phyloP scores from a whole-genome alignment of 2,797 vertebrate genomes.

The Pangasius macronema region DNA sequence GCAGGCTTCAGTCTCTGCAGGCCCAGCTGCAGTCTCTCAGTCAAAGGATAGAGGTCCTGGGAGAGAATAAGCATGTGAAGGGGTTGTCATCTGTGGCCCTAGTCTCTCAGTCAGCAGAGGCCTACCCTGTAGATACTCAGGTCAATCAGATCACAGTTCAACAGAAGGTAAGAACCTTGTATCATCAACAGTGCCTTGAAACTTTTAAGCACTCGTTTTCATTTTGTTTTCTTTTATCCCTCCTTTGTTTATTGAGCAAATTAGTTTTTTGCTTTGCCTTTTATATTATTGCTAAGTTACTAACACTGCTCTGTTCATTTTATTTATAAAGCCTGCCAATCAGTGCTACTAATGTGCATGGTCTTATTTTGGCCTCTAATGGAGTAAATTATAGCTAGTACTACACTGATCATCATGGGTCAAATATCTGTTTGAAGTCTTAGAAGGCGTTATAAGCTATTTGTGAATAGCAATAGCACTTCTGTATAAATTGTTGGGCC shows the following conservation, averaged over 20 bases:
- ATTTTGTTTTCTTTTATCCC: constrained; percentile 15
- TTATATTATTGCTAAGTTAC: constrained; percentile 62
- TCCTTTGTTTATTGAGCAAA: constrained; percentile 38
- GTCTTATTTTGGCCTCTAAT: constrained; percentile 68
- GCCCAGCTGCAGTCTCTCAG: constrained; percentile 85
- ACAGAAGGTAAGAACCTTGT: constrained; percentile 81
- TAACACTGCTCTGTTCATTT: constrained; percentile 53
- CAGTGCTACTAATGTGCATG: constrained; percentile 65
- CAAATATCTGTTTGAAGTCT: constrained; percentile 19
- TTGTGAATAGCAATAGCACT: not conserved
- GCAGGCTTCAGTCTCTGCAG: constrained; percentile 85
- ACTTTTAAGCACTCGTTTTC: constrained; percentile 41
- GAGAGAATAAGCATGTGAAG: constrained; percentile 74
- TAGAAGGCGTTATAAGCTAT: not conserved
- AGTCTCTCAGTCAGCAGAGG: constrained; percentile 58
- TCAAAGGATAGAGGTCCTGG: constrained; percentile 81
- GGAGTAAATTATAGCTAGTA: constrained; percentile 57
- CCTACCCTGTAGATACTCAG: constrained; percentile 71
- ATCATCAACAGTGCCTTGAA: constrained; percentile 31
- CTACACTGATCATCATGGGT: constrained; percentile 19
- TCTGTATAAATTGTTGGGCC: not conserved
- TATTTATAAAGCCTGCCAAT: constrained; percentile 60
- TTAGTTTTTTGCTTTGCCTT: constrained; percentile 56
- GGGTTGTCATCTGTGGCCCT: constrained; percentile 65
- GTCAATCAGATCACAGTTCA: constrained; percentile 71